Conservation (phyloP, 2,888 invertebrate genomes). For the Xylophagus ater region DNA sequence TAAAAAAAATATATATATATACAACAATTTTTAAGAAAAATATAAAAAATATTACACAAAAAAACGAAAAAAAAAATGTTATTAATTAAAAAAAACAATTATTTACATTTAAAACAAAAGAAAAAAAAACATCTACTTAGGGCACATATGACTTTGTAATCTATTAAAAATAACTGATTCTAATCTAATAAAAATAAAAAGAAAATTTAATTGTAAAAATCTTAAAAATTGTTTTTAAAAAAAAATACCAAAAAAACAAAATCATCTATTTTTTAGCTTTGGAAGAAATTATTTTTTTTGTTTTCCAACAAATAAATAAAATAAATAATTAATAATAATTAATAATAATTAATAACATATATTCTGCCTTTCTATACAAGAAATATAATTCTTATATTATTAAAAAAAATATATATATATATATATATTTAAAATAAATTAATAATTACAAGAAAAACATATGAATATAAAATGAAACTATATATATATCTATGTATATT, state of each 20-base stretch:
- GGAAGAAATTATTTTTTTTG: too few species aligned
- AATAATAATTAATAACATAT: slow-evolving; percentile 7
- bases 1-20: slow-evolving; percentile 1
- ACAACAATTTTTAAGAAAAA: slow-evolving; percentile 1
- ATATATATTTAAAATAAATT: not conserved
- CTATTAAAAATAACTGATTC: not conserved
- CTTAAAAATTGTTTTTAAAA: not conserved
- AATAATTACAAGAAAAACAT: slow-evolving; percentile 5
- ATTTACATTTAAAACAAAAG: not conserved
- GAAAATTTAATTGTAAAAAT: not conserved
- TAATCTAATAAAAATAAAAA: not conserved
- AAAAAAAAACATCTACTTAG: not conserved
- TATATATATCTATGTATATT: slow-evolving; percentile 4
- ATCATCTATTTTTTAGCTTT: slow-evolving; percentile 1
- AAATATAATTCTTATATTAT: slow-evolving; percentile 1
- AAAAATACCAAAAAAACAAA: not conserved
- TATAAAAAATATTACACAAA: not conserved
- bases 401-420: slow-evolving; percentile 3
- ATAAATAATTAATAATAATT: slow-evolving; percentile 1
- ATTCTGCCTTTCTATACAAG: slow-evolving; percentile 14
- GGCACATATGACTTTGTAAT: not conserved
- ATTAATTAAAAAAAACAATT: not conserved
- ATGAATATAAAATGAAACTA: slow-evolving; percentile 8
- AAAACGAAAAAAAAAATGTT: slow-evolving; percentile 2
- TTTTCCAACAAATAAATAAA: too few species aligned